A percentile compares a stretch with the other conserved stretches of the same genome.
phyloP scores from a whole-genome alignment of 2,888 invertebrate genomes.

The Amiota communis region DNA sequence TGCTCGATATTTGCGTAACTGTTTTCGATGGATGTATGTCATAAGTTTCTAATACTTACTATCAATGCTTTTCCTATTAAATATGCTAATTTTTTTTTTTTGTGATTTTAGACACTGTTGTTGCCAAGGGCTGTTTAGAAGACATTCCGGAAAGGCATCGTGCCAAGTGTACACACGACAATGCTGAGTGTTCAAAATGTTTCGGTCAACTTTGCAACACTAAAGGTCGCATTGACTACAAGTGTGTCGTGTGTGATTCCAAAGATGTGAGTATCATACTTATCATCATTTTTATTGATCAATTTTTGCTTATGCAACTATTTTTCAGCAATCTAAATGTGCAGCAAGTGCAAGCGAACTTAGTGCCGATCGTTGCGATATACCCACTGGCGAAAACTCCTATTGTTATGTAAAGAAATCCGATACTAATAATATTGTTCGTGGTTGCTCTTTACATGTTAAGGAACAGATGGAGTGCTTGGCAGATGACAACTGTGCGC shows the following conservation, averaged over 20 bases:
- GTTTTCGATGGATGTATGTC: constrained; percentile 66
- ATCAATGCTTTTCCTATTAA: neutral
- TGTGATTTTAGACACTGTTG: constrained; percentile 52
- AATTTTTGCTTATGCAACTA: neutral
- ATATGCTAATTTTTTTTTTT: neutral
- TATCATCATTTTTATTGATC: neutral
- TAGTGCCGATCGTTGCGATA: constrained; percentile 54
- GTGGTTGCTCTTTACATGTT: constrained; percentile 63
- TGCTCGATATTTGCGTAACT: constrained; percentile 68
- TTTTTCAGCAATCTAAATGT: constrained; percentile 56
- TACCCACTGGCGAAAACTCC: constrained; percentile 63
- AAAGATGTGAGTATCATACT: constrained; percentile 51
- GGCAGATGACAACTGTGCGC: constrained; percentile 51
- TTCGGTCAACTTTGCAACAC: constrained; percentile 63
- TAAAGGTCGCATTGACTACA: constrained; percentile 59
- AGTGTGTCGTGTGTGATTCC: constrained; percentile 64
- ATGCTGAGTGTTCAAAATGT: constrained; percentile 61
- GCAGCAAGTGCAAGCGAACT: constrained; percentile 41
- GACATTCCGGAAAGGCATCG: constrained; percentile 53
- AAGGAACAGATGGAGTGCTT: constrained; percentile 62
- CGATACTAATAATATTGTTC: constrained; percentile 37
- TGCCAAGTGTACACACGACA: constrained; percentile 54
- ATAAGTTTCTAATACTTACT: neutral
- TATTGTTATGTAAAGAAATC: constrained; percentile 62
- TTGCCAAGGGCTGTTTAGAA: constrained; percentile 62